Evolutionary conservation across 2,797 vertebrate species (phyloP).

Genomic region (Chiloscyllium punctatum): DNA sequence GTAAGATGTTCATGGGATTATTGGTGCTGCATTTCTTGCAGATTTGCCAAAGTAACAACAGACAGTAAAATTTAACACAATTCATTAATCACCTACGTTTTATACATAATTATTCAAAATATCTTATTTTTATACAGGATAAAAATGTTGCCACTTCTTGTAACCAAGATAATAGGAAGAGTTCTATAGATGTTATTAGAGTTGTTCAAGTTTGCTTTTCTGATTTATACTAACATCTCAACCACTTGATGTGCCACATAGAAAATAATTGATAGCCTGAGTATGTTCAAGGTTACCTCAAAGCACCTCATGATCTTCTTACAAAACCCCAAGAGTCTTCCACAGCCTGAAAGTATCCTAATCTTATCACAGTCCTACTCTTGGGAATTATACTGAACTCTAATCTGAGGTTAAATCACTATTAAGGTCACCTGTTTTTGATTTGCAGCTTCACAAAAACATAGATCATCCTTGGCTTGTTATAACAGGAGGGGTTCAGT

Average conservation of each 20-base stretch:
- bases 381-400: background rate
- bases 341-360: background rate
- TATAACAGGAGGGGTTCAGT: background rate
- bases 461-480: background rate
- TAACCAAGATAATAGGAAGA: background rate
- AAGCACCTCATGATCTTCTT: background rate
- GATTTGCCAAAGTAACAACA: background rate
- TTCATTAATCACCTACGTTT: background rate
- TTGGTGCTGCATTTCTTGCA: background rate
- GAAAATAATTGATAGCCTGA: slow-evolving; percentile 13
- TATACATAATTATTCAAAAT: background rate
- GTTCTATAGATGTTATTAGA: background rate
- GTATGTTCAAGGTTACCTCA: slow-evolving; percentile 4
- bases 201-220: background rate
- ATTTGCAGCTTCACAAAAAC: background rate
- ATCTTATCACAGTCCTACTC: background rate
- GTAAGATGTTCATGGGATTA: background rate
- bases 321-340: background rate
- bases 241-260: background rate
- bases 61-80: background rate
- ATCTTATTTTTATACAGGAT: background rate
- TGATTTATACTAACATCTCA: slow-evolving; percentile 18
- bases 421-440: background rate
- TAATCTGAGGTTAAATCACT: background rate
- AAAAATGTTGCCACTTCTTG: background rate